Evolutionary conservation across 1,140 invertebrate genomes (phyloP), one percentile per base, ranked within the genome.

Genomic region (Pseudomyrmex flavicornis): DNA sequence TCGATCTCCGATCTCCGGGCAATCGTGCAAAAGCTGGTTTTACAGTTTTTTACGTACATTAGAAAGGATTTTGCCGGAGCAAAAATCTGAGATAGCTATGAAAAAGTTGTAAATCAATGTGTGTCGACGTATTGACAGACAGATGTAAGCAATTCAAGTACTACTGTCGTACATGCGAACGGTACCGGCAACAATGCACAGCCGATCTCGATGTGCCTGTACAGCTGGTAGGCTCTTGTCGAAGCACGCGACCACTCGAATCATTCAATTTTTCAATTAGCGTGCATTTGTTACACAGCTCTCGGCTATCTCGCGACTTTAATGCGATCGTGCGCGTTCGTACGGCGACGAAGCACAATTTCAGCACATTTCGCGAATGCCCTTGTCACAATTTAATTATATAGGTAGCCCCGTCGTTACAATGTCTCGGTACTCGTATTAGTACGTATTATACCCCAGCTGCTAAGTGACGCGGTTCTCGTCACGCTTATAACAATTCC

Each of bases 381-480:
- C 77, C 77, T 89, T 83, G 88, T 84, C 54, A 72, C 83, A 86
- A 89, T 86, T 89, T 89, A 86, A 89, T 89, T 88, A 88, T 88
- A 83, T 82, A 75, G 72, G 35, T 89, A 85, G 52, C 44, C 69
- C 48, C 72, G 69, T 84, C 82, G 73, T 89, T 84, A 82, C 86
- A 73, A 85, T 85, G 82, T 86, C 79, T 83, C 63, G 75, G 59
- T 84, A 77, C 35, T 35, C 82, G 80, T 72, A 76, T 89, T 74
- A 68, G 76, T 83, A 61, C 87, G 66, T 58, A 73, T 88, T 74
- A 35, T 35, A 83, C 58, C 61, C 61, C 46, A 80, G 46, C 76
- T 68, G 85, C 56, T 66, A 83, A 86, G 72, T 73, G 76, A 61
- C 83, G 59, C 48, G 68, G 70, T 74, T 84, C 79, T 85, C 85